Conservation (phyloP, 2,113 vertebrate genomes). For the Sylvietta virens region DNA sequence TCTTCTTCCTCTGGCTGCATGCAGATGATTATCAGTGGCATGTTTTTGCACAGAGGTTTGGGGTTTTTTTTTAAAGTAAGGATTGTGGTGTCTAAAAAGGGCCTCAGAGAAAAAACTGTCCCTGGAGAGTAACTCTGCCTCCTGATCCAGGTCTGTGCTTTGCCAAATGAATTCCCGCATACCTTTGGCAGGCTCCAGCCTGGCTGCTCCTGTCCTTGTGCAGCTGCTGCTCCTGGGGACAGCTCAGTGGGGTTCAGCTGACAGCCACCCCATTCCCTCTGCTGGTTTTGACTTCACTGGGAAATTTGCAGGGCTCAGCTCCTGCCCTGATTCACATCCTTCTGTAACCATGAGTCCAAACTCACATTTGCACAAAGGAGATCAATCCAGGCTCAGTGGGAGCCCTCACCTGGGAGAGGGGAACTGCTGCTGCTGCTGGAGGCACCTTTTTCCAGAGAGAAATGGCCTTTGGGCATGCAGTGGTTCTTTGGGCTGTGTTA, state of each 20-base stretch:
- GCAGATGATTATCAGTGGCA: background rate
- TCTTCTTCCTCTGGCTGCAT: background rate
- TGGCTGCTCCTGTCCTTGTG: background rate
- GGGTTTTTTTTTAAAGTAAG: background rate
- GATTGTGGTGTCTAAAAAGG: background rate
- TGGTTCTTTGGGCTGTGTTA: background rate
- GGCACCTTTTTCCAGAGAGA: background rate
- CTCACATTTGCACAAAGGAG: background rate
- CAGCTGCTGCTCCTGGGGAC: background rate
- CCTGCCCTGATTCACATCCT: background rate
- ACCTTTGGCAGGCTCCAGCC: background rate
- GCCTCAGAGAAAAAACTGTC: background rate
- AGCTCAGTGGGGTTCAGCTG: background rate
- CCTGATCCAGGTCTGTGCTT: background rate
- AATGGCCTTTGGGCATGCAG: background rate
- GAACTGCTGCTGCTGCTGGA: background rate
- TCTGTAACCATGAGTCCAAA: background rate
- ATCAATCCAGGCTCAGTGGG: background rate
- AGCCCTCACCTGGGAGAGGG: background rate
- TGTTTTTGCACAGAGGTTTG: background rate
- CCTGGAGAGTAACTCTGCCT: background rate
- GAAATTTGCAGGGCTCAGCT: background rate
- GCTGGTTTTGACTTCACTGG: background rate
- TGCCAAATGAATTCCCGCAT: background rate
- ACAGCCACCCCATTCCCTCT: background rate